Percentiles rank a stretch among this genome's conserved stretches.
Evolutionary conservation across 1,140 invertebrate genomes (phyloP).

Genomic region (Ridgeia piscesae): DNA sequence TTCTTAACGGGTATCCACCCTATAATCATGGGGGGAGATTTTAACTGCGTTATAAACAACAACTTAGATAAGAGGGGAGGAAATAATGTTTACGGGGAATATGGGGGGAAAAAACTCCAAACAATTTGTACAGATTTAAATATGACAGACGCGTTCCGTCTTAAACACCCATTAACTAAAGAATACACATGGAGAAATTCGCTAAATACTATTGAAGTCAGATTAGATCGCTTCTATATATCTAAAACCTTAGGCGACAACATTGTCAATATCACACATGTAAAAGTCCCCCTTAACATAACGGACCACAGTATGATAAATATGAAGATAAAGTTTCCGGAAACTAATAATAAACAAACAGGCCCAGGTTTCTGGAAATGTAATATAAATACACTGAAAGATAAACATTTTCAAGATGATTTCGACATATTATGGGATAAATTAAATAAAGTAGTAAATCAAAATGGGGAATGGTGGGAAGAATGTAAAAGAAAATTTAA

Average conservation of each 20-base stretch:
- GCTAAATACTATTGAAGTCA: neutral
- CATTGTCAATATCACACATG: neutral
- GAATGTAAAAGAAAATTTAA: neutral
- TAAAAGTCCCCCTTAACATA: neutral
- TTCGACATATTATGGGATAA: neutral
- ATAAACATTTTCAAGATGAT: neutral
- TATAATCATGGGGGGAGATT: no score
- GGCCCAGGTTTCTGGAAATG: conserved; percentile 14
- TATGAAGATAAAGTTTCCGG: neutral
- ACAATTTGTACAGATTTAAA: no score
- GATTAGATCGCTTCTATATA: neutral
- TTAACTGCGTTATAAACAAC: no score
- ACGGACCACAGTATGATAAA: neutral
- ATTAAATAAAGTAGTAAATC: neutral
- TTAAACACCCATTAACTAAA: no score
- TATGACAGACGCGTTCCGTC: no score
- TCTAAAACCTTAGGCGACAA: neutral
- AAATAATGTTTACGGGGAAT: no score
- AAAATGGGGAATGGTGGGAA: neutral
- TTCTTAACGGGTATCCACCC: no score
- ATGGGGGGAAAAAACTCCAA: no score
- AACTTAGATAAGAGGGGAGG: no score
- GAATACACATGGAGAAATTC: no score
- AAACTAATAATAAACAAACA: neutral
- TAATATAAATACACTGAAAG: conserved; percentile 6